Base-by-base conservation (phyloP, 2,113 vertebrate genomes). In the Diphyllodes magnificus region DNA sequence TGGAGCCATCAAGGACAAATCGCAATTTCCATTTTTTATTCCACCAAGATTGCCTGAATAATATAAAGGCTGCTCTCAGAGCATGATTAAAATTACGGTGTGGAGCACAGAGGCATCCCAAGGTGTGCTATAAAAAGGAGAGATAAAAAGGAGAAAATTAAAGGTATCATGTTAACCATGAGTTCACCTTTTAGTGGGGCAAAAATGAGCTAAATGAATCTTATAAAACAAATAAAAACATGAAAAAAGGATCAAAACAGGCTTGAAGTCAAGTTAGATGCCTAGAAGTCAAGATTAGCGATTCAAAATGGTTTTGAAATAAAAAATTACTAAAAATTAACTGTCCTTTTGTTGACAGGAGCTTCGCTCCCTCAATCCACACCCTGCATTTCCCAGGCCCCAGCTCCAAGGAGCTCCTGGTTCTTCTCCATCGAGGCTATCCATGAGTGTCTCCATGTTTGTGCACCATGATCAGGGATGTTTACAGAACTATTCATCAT, bases 401-500 rank as follows among this genome's bases (percentile, higher is more conserved):
- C 15, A 37, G 11, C 50, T 82, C 53, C 9, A 16, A 80, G 82
- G 25, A 90, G 33, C 21, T 92, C 22, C 17, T 61, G 35, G 65
- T 79, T 76, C 70, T 88, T 40, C 72, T 57, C 65, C 76, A 81
- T 11, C 12, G 12, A 88, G 35, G 60, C 60, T 49, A 72, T 8
- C 85, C 88, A 44, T 3, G 71, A 69, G 47, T 1, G 18, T 54
- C 45, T 37, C 16, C n/a, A 19, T 72, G 35, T 94, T 83, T 95
- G 60, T 64, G 31, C 44, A 70, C 49, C 16, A 1, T 2, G 15
- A 59, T 60, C 59, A 44, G 15, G 54, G 53, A 69, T 61, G 39
- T 86, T 97, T 93, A 92, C 66, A 95, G 59, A 90, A 50, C 35
- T 70, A 96, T 93, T 93, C 61, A 94, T 96, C 86, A 95, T 76